Evolutionary conservation across 2,888 invertebrate genomes (phyloP), one percentile per base, ranked within the genome.

Genomic region (Azorinus chamasolen): DNA sequence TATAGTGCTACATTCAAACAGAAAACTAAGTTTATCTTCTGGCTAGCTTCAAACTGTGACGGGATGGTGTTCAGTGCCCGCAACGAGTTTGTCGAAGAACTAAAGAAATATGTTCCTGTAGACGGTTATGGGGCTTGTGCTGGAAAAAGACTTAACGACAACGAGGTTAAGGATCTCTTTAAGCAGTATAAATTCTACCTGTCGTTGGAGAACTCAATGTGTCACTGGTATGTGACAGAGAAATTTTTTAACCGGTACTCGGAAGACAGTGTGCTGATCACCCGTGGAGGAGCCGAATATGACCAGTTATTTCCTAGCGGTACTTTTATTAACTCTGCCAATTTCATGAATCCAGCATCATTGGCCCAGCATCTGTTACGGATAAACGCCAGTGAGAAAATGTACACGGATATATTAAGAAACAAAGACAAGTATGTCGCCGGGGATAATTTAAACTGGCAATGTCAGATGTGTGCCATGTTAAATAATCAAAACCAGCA

Each of bases 271-370:
- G 12, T 68, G 16, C 37, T 63, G 12, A 53, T 63, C 24, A 62
- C 45, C 2, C 61, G 70, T 20, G 70, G 70, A 45, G 70, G 70
- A 4, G 70, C 62, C 0, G 41, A 70, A 39, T 70, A 70, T 24
- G 62, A 39, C 12, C 32, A 41, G 39, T 18, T 70, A 16, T 37
- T 70, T 22, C 70, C 70, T 1, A 39, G 25, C 10, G 48, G 62
- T 45, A 55, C 70, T 0, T 62, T 55, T 18, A 70, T 70, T 18
- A 54, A 70, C 37, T 24, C 55, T 5, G 25, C 41, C 22, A 25
- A 62, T 24, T 70, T 48, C 20, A 16, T 22, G 10, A 45, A 41
- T 14, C 39, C 59, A 16, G 25, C 37, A 37, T 25, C 54, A 6
- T 39, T 70, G 0, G 70, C 46, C 12, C 22, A 43, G 3, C 62